phyloP scores from a whole-genome alignment of 2,113 vertebrate genomes.

The Oryctolagus cuniculus region DNA sequence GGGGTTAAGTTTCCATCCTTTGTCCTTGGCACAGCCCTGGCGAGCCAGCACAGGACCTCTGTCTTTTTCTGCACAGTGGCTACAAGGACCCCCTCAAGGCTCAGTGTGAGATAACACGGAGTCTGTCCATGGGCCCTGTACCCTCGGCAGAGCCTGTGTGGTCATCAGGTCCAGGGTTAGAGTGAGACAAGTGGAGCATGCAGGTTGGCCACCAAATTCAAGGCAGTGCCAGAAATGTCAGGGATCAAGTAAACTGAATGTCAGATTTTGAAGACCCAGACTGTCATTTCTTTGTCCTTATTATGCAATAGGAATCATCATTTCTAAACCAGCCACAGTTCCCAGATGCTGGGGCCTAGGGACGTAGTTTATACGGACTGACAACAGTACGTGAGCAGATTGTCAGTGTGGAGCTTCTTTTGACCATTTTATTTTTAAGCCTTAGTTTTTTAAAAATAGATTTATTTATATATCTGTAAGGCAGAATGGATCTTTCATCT shows the following conservation, averaged over 20 bases:
- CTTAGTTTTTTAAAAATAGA: too few relatives aligned
- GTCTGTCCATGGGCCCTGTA: rapidly evolving
- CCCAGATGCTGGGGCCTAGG: neutral
- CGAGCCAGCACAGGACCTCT: neutral
- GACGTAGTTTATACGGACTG: too few relatives aligned
- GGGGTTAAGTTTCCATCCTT: neutral
- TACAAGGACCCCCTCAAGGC: neutral
- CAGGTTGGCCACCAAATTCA: neutral
- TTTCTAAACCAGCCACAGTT: neutral
- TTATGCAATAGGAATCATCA: rapidly evolving
- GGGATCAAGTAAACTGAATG: neutral
- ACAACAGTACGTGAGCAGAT: neutral
- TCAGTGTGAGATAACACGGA: rapidly evolving
- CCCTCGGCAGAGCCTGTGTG: neutral
- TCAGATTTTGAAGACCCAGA: neutral
- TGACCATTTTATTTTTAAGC: too few relatives aligned
- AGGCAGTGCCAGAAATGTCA: neutral
- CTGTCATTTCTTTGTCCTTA: neutral
- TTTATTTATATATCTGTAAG: too few relatives aligned
- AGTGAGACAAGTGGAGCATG: rapidly evolving
- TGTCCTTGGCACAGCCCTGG: neutral
- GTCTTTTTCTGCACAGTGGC: neutral
- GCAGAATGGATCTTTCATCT: too few relatives aligned
- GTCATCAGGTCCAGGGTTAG: neutral
- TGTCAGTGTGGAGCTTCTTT: rapidly evolving